phyloP scores from a whole-genome alignment of 2,888 invertebrate species.

The Andrena trimmerana region DNA sequence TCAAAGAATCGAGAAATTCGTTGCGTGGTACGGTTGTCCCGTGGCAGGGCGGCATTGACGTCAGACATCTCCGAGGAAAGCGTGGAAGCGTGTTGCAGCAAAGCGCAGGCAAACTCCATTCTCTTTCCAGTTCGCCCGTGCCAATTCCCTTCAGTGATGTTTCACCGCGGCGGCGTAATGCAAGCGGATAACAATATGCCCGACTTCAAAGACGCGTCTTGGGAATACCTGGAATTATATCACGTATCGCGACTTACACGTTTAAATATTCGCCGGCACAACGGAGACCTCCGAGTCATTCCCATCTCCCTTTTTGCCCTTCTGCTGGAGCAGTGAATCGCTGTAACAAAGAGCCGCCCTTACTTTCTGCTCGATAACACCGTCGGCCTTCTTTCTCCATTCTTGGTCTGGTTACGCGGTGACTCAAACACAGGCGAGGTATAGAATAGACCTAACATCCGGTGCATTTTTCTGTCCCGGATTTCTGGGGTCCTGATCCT shows the following conservation, averaged over 20 bases:
- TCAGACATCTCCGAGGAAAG: conserved; percentile 24
- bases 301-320: not conserved
- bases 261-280: conserved; percentile 34
- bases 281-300: not conserved
- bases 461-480: no score
- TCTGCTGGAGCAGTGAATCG: conserved; percentile 11
- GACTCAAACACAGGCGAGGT: conserved; percentile 1
- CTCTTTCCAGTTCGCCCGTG: conserved; percentile 52
- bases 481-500: no score
- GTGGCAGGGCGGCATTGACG: conserved; percentile 25
- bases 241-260: conserved; percentile 30
- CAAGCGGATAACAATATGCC: conserved; percentile 52
- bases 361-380: conserved; percentile 1
- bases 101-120: conserved; percentile 42
- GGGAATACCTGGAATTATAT: conserved; percentile 52
- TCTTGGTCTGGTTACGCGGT: conserved; percentile 5
- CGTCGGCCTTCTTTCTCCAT: not conserved
- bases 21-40: conserved; percentile 9
- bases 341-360: not conserved
- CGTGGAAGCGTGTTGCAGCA: conserved; percentile 21
- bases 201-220: conserved; percentile 50
- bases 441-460: no score
- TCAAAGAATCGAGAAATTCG: conserved; percentile 52
- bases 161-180: conserved; percentile 40
- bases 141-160: conserved; percentile 57